phyloP scores from a whole-genome alignment of 1,140 invertebrate genomes.

The Dolichoris vasculosae region DNA sequence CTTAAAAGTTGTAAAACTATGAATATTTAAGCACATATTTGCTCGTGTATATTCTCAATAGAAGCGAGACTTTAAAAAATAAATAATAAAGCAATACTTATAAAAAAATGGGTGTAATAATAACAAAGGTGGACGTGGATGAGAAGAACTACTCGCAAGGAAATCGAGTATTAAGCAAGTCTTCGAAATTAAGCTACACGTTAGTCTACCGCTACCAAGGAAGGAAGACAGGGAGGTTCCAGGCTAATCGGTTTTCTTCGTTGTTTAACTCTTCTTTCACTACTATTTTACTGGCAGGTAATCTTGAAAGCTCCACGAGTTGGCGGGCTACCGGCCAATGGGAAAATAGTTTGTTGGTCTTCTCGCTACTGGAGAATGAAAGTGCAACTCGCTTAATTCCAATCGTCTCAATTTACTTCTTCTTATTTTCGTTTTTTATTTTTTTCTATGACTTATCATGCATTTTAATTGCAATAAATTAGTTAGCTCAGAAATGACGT shows the following conservation, averaged over 20 bases:
- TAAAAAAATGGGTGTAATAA: no score
- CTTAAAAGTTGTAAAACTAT: no score
- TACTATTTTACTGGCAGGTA: background rate
- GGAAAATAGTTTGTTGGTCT: slow-evolving; percentile 33
- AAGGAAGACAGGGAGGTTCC: background rate
- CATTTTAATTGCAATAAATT: background rate
- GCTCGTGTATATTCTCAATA: no score
- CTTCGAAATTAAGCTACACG: slow-evolving; percentile 26
- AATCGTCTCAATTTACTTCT: slow-evolving; percentile 27
- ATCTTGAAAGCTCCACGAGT: background rate
- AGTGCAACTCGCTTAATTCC: slow-evolving; percentile 44
- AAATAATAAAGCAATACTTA: no score
- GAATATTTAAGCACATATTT: no score
- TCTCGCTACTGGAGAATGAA: background rate
- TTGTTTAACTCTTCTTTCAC: background rate
- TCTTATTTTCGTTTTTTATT: slow-evolving; percentile 2
- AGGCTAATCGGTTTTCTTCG: slow-evolving; percentile 40
- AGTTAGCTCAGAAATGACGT: no score
- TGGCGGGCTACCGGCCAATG: slow-evolving; percentile 5
- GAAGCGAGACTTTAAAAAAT: no score
- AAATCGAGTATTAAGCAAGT: slow-evolving; percentile 51
- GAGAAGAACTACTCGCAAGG: background rate
- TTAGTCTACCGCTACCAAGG: slow-evolving; percentile 4
- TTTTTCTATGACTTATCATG: background rate
- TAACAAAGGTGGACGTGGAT: background rate